Conservation (phyloP, 2,113 vertebrate genomes). For the Sceloporus undulatus region DNA sequence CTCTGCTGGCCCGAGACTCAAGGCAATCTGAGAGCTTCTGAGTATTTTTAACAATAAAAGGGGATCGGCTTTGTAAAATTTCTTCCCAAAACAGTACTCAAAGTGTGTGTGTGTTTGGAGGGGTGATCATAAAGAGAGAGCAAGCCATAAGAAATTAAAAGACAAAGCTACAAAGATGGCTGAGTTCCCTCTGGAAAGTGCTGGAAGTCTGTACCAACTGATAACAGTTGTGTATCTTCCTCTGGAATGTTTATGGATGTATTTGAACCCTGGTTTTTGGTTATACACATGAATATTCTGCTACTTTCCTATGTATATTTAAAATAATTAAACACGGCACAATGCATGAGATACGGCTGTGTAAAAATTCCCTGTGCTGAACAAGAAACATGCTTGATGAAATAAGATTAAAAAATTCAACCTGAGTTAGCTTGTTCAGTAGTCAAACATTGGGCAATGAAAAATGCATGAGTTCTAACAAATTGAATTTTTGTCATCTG, state of each 20-base stretch:
- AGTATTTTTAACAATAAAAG: no score
- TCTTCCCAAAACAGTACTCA: no score
- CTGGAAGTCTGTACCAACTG: no score
- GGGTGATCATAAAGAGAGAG: not conserved
- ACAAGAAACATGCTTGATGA: not conserved
- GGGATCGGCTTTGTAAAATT: no score
- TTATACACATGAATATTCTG: not conserved
- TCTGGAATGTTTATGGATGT: not conserved
- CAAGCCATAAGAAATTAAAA: not conserved
- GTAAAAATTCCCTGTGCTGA: not conserved
- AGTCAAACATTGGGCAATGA: not conserved
- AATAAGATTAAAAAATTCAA: not conserved
- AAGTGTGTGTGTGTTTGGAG: no score
- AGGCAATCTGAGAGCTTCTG: no score
- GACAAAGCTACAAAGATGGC: not conserved
- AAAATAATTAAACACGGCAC: not conserved
- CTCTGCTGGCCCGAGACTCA: no score
- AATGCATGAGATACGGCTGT: not conserved
- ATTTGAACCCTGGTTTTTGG: not conserved
- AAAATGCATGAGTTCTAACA: conserved; percentile 8
- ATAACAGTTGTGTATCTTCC: no score
- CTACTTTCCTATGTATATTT: not conserved
- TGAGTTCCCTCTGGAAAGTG: no score
- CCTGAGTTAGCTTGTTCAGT: not conserved
- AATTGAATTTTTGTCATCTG: conserved; percentile 20